A percentile compares a stretch with the other conserved stretches of the same genome.
Conservation (phyloP, 1,140 invertebrate species). For the Latrodectus geometricus region DNA sequence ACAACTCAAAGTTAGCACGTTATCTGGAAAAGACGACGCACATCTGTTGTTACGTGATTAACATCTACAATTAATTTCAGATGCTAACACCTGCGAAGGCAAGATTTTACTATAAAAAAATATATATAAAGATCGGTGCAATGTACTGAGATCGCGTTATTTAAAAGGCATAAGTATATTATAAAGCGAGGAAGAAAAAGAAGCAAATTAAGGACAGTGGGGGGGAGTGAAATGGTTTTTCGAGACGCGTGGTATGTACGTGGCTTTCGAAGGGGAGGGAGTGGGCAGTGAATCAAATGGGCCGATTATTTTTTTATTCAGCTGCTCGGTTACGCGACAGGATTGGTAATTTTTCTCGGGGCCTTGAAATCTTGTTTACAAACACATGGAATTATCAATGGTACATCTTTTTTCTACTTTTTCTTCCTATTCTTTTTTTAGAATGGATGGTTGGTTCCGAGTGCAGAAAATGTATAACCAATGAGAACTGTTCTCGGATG, state of each 20-base stretch:
- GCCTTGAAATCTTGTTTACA: constrained; percentile 50
- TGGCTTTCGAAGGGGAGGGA: too few species aligned
- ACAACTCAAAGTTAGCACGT: neutral
- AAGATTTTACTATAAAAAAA: too few species aligned
- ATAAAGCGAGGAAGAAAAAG: neutral
- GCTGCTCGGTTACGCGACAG: constrained; percentile 34
- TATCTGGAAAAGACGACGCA: neutral
- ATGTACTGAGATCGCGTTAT: neutral
- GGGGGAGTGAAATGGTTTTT: too few species aligned
- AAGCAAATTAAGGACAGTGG: neutral
- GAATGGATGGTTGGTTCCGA: neutral
- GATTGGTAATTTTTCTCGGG: constrained; percentile 18
- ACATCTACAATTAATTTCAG: neutral
- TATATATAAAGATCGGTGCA: too few species aligned
- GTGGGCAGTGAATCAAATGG: neutral
- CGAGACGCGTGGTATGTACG: too few species aligned
- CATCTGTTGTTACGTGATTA: neutral
- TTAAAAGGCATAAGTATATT: constrained; percentile 4
- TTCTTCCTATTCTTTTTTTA: constrained; percentile 2
- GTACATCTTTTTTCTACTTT: neutral
- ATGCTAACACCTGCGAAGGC: constrained; percentile 4
- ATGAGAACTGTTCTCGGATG: constrained; percentile 13
- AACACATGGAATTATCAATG: constrained; percentile 15
- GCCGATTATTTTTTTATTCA: constrained; percentile 1
- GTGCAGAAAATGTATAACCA: neutral